phyloP scores from a whole-genome alignment of 2,113 vertebrate species.

The Ptyas mucosa region DNA sequence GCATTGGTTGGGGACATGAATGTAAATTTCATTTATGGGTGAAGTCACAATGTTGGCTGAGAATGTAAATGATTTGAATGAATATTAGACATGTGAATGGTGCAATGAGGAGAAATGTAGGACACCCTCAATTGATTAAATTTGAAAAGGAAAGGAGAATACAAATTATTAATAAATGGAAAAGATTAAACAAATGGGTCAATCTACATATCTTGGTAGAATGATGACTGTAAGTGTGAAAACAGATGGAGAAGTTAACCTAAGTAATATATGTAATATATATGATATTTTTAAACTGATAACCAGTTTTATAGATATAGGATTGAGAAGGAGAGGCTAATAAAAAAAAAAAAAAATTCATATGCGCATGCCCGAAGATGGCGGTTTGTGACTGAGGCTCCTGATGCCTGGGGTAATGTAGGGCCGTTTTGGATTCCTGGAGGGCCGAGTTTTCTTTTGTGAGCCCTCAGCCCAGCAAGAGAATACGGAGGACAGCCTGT shows the following conservation, averaged over 20 bases:
- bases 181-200: background rate
- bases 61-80: background rate
- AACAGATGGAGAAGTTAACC: background rate
- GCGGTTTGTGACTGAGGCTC: too few relatives aligned
- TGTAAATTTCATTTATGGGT: too few relatives aligned
- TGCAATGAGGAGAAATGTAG: background rate
- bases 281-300: background rate
- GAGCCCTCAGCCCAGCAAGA: too few relatives aligned
- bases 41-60: background rate
- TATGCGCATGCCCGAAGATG: too few relatives aligned
- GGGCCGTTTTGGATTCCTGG: too few relatives aligned
- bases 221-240: background rate
- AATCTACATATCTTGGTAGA: background rate
- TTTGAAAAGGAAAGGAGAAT: background rate
- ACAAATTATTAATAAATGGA: background rate
- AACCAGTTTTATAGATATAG: background rate
- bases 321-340: too few relatives aligned
- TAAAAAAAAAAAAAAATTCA: too few relatives aligned
- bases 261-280: background rate
- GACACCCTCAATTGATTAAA: background rate
- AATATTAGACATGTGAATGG: background rate
- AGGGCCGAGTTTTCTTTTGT: too few relatives aligned
- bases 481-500: too few relatives aligned
- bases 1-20: too few relatives aligned
- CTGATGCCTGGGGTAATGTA: too few relatives aligned